These are phyloP conservation scores for Gasteruption jaculator DNA, from an alignment of 2,888 invertebrate genomes.

Conservation along the genomic window DNA sequence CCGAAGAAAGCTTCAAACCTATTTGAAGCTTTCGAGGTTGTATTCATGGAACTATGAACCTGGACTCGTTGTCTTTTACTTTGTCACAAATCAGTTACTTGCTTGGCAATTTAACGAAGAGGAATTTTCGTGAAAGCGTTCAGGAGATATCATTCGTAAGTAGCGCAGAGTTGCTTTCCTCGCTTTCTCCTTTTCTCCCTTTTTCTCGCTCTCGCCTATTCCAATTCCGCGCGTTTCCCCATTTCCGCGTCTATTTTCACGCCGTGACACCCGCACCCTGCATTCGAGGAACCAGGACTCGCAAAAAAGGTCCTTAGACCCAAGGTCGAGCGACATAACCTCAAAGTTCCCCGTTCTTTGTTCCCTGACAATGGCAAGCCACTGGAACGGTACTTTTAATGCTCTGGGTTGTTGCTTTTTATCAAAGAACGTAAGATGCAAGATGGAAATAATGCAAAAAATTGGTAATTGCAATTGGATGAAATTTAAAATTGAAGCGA, in stretches of 20 bases:
- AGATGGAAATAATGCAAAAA: too few species aligned
- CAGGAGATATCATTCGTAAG: constrained; percentile 87
- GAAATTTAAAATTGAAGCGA: too few species aligned
- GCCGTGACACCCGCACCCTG: too few species aligned
- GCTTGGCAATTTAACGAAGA: constrained; percentile 92
- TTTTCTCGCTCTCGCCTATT: constrained; percentile 8
- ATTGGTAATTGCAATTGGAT: too few species aligned
- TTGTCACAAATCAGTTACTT: constrained; percentile 98
- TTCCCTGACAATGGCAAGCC: too few species aligned
- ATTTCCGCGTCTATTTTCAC: background rate
- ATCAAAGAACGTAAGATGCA: too few species aligned
- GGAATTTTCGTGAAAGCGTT: constrained; percentile 87
- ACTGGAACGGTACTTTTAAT: too few species aligned
- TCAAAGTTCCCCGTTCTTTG: too few species aligned
- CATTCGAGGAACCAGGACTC: too few species aligned
- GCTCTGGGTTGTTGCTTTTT: too few species aligned
- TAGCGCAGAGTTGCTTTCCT: constrained; percentile 30
- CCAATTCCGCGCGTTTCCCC: constrained; percentile 14
- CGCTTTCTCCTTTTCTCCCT: constrained; percentile 11
- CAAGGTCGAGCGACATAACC: too few species aligned
- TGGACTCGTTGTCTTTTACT: constrained; percentile 98
- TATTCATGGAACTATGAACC: constrained; percentile 96
- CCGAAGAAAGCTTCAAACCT: constrained; percentile 87
- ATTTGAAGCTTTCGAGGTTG: constrained; percentile 94
- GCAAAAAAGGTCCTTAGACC: too few species aligned